These are phyloP conservation scores for Mesoligia furuncula DNA, from an alignment of 2,888 invertebrate genomes.

Conservation along the genomic window DNA sequence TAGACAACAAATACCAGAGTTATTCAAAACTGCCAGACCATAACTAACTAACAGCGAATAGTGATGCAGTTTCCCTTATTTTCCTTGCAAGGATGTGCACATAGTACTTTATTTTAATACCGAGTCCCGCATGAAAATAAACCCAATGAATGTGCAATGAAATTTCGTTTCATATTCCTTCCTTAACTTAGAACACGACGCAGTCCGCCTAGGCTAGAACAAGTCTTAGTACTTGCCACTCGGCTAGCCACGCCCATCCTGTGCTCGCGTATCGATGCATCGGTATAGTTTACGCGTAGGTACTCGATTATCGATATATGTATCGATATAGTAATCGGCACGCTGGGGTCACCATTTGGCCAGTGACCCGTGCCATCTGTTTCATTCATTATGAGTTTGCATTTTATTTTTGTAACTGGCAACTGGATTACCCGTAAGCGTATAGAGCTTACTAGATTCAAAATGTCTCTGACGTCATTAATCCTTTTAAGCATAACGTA, in stretches of 20 bases:
- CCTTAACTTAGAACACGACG: slow-evolving; percentile 71
- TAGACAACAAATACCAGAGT: slow-evolving; percentile 21
- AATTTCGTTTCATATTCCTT: slow-evolving; percentile 76
- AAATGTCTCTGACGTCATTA: background rate
- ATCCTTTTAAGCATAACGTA: background rate
- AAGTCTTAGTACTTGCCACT: slow-evolving; percentile 77
- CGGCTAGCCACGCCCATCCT: slow-evolving; percentile 76
- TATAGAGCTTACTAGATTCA: slow-evolving; percentile 36
- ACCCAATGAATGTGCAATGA: slow-evolving; percentile 61
- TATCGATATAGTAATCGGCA: slow-evolving; percentile 77
- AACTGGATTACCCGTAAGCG: slow-evolving; percentile 6
- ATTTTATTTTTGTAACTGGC: slow-evolving; percentile 47
- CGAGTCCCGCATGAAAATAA: slow-evolving; percentile 40
- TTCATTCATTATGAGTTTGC: slow-evolving; percentile 51
- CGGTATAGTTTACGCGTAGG: slow-evolving; percentile 67
- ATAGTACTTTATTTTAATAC: slow-evolving; percentile 28
- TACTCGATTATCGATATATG: slow-evolving; percentile 73
- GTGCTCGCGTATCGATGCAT: slow-evolving; percentile 67
- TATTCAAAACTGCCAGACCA: slow-evolving; percentile 11
- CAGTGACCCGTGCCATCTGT: slow-evolving; percentile 78
- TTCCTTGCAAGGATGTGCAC: slow-evolving; percentile 1
- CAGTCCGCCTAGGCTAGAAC: slow-evolving; percentile 71
- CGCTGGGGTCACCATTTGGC: slow-evolving; percentile 73
- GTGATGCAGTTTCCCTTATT: slow-evolving; percentile 21
- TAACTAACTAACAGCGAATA: slow-evolving; percentile 13